Evolutionary conservation across 2,888 invertebrate species (phyloP), one percentile per base, ranked within the genome.

Genomic region (Dasypolia templi): DNA sequence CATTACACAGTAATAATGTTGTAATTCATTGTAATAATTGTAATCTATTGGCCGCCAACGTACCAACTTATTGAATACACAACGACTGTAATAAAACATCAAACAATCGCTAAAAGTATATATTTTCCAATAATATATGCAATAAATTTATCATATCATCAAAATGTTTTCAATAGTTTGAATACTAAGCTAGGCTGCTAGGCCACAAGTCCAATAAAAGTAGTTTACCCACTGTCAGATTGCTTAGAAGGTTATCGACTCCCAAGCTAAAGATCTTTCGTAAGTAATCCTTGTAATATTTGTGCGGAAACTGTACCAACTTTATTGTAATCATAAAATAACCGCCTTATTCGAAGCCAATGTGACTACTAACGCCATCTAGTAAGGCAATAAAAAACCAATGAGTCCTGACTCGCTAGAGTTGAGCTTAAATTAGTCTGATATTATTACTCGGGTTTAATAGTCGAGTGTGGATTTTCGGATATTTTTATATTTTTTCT

Each of bases 351-450:
- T 58, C 44, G 53, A 62, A 72, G 42, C 62, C 62, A 71, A 81
- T 70, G 59, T 35, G 55, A 83, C 86, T 62, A 82, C 85, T 86
- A 89, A 76, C 90, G 91, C 91, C 91, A 91, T 89, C 91, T 91
- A 85, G 81, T 83, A 69, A 9, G 29, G 75, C 61, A 76, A 72
- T 79, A 75, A 76, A 67, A 73, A 72, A 65, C 46, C 42, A 75
- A 80, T 72, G 75, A 65, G 66, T 61, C 63, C 66, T 77, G 73
- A 68, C 59, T 79, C 39, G 59, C 74, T 84, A 75, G 76, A 78
- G 77, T 73, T 63, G 77, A 59, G 62, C 65, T 58, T 79, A 63
- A 61, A 65, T 74, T 70, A 69, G 72, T 77, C 58, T 42, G 70
- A 71, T 79, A 61, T 73, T 79, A 67, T n/a, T 65, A 70, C 53